Base-by-base conservation (phyloP, 1,140 invertebrate genomes). In the Nasonia giraulti region DNA sequence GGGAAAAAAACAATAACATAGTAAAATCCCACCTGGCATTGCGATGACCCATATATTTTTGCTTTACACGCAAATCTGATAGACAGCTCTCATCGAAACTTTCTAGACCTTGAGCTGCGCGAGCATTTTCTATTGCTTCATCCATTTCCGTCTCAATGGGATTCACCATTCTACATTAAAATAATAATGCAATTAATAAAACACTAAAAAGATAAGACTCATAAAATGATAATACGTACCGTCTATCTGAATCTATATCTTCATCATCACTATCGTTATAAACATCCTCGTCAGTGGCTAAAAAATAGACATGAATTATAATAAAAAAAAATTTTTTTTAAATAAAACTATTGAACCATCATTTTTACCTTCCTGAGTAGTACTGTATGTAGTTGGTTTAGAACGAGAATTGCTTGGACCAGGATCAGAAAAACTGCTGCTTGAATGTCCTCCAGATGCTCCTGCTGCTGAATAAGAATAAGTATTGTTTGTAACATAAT, bases 21-120 rank as follows among this genome's bases (percentile, higher is more conserved):
- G 55, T 81, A 80, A 73, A 50, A 85, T 87, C 85, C 89, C 93
- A 95, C 95, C 96, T 95, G 8, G 97, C 95, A 93, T 98, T 98
- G 80, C 97, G 94, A 91, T 98, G 97, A 20, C 97, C 97, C 79
- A 93, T 95, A 90, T 95, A 98, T 88, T 96, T 96, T 90, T 94
- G 95, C 85, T 94, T 96, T n/a, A 96, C 93, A 73, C 92, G 92
- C 85, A 94, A 89, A 82, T 92, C 93, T 81, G 90, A 91, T 44
- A 87, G 85, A 44, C 83, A 88, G 4, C 82, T 85, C 17, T 90
- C 90, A 33, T 90, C 89, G 44, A 89, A 92, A 23, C 75, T 87
- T 74, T 90, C 88, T 2, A 88, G 86, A 37, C 87, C 88, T 83
- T 90, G 87, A 7, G 86, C 86, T 10, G 88, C 84, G 40, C 88